Evolutionary conservation across 2,888 invertebrate genomes (phyloP).

Genomic region (Dendrolimus pini): DNA sequence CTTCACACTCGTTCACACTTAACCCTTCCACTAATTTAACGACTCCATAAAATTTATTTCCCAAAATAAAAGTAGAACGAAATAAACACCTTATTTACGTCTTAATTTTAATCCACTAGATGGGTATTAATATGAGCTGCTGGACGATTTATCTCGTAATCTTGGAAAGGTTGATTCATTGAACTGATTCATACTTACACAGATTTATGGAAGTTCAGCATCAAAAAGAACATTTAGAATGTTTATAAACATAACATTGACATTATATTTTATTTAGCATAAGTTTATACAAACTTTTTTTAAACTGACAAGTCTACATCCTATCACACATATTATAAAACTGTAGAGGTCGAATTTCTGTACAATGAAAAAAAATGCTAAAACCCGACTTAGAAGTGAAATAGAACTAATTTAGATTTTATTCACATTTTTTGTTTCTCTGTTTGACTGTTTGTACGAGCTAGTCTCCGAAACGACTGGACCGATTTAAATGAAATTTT

Average conservation of each 20-base stretch:
- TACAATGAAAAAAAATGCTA: no score
- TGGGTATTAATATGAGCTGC: constrained; percentile 53
- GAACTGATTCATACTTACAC: constrained; percentile 43
- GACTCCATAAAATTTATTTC: constrained; percentile 1
- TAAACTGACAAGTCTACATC: no score
- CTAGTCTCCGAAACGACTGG: no score
- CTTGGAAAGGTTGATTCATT: constrained; percentile 54
- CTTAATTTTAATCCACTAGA: constrained; percentile 49
- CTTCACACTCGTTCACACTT: background rate
- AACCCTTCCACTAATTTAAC: background rate
- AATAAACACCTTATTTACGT: constrained; percentile 32
- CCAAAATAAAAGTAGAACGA: background rate
- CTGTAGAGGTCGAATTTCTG: no score
- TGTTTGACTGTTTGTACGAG: no score
- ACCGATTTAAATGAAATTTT: no score
- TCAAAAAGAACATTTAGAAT: background rate
- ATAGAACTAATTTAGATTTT: no score
- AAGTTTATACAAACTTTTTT: no score
- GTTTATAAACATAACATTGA: background rate
- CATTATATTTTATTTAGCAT: no score
- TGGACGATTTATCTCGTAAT: constrained; percentile 56
- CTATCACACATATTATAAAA: no score
- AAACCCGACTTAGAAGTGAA: no score
- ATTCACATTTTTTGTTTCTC: no score
- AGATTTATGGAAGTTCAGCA: constrained; percentile 14